These are phyloP conservation scores for Steatocranus sp. DNA, from an alignment of 2,797 vertebrate species.

Conservation along the genomic window DNA sequence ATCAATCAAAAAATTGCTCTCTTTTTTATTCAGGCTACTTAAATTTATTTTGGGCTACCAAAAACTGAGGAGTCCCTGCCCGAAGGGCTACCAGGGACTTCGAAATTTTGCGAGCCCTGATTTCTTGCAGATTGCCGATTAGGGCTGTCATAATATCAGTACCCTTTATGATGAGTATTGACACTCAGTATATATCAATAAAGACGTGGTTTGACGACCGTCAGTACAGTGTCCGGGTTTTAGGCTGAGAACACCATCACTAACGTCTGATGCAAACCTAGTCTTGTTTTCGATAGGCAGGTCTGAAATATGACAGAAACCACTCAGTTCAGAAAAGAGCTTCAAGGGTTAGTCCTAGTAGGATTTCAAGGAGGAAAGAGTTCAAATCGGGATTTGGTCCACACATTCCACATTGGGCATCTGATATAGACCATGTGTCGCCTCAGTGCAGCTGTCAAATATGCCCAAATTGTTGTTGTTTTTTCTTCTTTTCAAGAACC, in stretches of 20 bases:
- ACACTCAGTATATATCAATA: background rate
- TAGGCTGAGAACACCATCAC: background rate
- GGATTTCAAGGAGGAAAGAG: background rate
- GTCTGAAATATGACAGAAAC: background rate
- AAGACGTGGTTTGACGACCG: background rate
- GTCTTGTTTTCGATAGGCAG: background rate
- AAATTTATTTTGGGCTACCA: no score
- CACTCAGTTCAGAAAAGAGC: background rate
- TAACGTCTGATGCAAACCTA: background rate
- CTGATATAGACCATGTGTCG: background rate
- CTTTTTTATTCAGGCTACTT: no score
- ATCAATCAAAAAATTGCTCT: no score
- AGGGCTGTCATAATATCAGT: background rate
- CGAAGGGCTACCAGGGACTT: no score
- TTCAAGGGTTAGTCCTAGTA: background rate
- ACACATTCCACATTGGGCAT: background rate
- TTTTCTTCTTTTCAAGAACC: background rate
- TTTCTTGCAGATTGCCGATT: background rate
- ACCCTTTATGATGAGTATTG: background rate
- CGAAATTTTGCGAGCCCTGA: no score
- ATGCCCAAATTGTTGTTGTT: background rate
- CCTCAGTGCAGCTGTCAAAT: background rate
- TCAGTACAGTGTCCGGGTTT: background rate
- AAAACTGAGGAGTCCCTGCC: no score
- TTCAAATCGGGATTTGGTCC: background rate